Evolutionary conservation across 1,140 invertebrate species (phyloP).

Genomic region (Mycetomoellerius zeteki): DNA sequence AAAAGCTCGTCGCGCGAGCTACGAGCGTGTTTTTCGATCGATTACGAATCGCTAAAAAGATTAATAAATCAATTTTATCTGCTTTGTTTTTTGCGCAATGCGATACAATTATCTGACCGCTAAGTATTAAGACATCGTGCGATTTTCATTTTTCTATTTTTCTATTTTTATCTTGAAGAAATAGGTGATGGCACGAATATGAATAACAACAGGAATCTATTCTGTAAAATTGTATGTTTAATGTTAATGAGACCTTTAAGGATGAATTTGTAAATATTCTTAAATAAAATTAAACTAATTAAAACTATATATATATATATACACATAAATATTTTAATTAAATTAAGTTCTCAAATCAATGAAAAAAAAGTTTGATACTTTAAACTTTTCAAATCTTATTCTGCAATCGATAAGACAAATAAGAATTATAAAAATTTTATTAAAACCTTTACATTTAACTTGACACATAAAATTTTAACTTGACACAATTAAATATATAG

Average conservation of each 20-base stretch:
- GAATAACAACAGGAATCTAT: constrained; percentile 1
- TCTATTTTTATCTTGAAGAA: neutral
- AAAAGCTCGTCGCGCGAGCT: neutral
- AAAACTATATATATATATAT: neutral
- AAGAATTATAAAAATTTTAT: neutral
- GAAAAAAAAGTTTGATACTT: neutral
- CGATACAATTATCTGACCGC: neutral
- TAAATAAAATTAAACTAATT: neutral
- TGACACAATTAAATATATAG: neutral
- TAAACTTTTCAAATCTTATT: neutral
- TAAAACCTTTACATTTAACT: too few species aligned
- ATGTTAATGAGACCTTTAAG: neutral
- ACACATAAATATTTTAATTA: neutral
- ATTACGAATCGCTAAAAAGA: neutral
- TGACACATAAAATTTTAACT: neutral
- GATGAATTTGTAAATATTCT: constrained; percentile 10
- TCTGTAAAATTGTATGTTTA: constrained; percentile 8
- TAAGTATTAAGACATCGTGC: neutral
- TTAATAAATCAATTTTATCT: neutral
- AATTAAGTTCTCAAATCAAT: constrained; percentile 13
- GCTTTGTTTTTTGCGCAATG: neutral
- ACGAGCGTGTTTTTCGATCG: neutral
- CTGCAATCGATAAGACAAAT: neutral
- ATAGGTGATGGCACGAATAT: neutral
- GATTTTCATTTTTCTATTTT: neutral